phyloP scores from a whole-genome alignment of 2,113 vertebrate genomes.

The Varanus salvator region DNA sequence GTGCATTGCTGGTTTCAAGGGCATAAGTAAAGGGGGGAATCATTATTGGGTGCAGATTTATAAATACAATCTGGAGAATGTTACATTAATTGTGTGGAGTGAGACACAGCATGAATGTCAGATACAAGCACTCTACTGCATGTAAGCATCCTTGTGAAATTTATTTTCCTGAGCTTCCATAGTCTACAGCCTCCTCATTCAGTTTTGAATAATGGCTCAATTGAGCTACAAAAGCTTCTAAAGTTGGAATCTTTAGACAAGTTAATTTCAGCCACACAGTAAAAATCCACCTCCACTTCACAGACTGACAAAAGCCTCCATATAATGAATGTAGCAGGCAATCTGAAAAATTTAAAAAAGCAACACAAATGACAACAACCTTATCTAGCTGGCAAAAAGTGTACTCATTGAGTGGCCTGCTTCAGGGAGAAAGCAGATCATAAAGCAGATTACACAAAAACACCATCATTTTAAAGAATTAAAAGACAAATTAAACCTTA shows the following conservation, averaged over 20 bases:
- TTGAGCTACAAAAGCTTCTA: conserved; percentile 82
- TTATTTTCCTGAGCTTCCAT: conserved; percentile 75
- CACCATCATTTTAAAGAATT: not conserved
- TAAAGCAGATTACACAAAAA: not conserved
- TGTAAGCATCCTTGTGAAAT: conserved; percentile 64
- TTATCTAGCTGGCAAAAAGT: not conserved
- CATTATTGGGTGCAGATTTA: conserved; percentile 34
- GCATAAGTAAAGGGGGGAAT: conserved; percentile 35
- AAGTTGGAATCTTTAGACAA: conserved; percentile 85
- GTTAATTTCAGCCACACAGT: conserved; percentile 83
- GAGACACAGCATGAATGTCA: conserved; percentile 66
- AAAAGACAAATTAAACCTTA: not conserved
- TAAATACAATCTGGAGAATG: conserved; percentile 57
- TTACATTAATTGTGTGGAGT: conserved; percentile 62
- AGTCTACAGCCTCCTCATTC: conserved; percentile 78
- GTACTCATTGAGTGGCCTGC: not conserved
- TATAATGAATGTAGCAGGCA: conserved; percentile 74
- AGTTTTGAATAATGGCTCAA: conserved; percentile 80
- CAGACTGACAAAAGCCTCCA: conserved; percentile 78
- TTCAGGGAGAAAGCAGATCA: not conserved
- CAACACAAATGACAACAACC: not conserved
- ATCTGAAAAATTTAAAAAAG: conserved; percentile 68
- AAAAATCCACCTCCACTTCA: conserved; percentile 75
- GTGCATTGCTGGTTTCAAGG: conserved; percentile 26
- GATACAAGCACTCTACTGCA: conserved; percentile 70